These are phyloP conservation scores for Leptopilina drosophilae DNA, from an alignment of 2,888 invertebrate genomes.

Conservation along the genomic window DNA sequence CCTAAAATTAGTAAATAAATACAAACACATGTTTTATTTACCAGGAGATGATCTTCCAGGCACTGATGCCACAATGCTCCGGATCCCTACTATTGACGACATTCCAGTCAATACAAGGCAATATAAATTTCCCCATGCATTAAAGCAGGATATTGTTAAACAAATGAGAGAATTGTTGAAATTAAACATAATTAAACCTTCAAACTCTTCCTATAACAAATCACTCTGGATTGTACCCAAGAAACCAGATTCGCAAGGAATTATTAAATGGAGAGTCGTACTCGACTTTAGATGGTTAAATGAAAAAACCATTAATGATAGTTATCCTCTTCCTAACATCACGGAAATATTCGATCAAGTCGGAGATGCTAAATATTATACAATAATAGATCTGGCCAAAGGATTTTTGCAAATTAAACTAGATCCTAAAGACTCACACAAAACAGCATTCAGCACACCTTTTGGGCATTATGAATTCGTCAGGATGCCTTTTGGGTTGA, in stretches of 20 bases:
- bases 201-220: not conserved
- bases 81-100: not conserved
- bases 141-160: not conserved
- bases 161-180: not conserved
- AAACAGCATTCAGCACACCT: not conserved
- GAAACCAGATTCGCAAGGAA: not conserved
- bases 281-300: not conserved
- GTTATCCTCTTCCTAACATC: not conserved
- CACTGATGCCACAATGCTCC: not conserved
- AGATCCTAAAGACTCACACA: not conserved
- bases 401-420: not conserved
- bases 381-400: not conserved
- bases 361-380: not conserved
- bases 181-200: not conserved
- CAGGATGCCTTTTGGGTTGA: not conserved
- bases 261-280: not conserved
- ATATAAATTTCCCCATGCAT: not conserved
- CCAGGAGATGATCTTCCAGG: not conserved
- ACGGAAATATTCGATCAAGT: constrained; percentile 4
- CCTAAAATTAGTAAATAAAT: not conserved
- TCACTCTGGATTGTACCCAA: not conserved
- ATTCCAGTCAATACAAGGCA: not conserved
- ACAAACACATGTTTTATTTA: not conserved
- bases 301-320: not conserved
- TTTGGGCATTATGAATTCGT: not conserved